Conservation (phyloP, 2,888 invertebrate genomes). For the Erpobdella octoculata region DNA sequence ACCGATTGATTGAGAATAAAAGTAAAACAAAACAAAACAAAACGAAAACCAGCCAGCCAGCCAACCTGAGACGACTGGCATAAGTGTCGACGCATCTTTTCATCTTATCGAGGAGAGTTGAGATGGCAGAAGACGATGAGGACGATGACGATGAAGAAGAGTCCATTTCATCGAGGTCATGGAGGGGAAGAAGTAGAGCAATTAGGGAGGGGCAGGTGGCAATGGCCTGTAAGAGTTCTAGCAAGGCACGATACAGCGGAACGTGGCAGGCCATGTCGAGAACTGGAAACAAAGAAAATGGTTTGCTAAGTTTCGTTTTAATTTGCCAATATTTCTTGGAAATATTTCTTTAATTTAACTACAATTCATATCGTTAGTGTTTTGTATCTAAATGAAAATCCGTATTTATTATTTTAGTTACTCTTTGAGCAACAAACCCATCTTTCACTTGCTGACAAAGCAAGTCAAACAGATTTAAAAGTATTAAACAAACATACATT, state of each 20-base stretch:
- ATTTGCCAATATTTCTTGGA: not conserved
- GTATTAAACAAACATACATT: too few relatives aligned
- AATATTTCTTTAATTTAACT: too few relatives aligned
- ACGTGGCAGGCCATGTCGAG: conserved; percentile 94
- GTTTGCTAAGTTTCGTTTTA: not conserved
- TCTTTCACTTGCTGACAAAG: too few relatives aligned
- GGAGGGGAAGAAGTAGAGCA: conserved; percentile 61
- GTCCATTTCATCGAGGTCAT: conserved; percentile 42
- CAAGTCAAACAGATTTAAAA: not conserved
- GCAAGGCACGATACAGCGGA: conserved; percentile 75
- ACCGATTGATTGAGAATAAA: too few relatives aligned
- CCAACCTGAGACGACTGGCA: conserved; percentile 57
- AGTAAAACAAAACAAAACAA: not conserved
- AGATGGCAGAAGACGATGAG: conserved; percentile 55
- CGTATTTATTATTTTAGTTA: too few relatives aligned
- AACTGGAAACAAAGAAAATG: conserved; percentile 56
- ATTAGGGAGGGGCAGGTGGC: conserved; percentile 61
- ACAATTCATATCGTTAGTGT: too few relatives aligned
- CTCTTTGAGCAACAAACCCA: too few relatives aligned
- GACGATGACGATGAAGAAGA: not conserved
- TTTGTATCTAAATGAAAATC: too few relatives aligned
- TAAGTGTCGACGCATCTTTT: conserved; percentile 84
- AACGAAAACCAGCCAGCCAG: not conserved
- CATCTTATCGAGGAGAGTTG: conserved; percentile 74
- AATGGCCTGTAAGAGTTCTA: conserved; percentile 71